A percentile compares a stretch with the other conserved stretches of the same genome.
phyloP scores from a whole-genome alignment of 2,113 vertebrate genomes.

The Physeter macrocephalus region DNA sequence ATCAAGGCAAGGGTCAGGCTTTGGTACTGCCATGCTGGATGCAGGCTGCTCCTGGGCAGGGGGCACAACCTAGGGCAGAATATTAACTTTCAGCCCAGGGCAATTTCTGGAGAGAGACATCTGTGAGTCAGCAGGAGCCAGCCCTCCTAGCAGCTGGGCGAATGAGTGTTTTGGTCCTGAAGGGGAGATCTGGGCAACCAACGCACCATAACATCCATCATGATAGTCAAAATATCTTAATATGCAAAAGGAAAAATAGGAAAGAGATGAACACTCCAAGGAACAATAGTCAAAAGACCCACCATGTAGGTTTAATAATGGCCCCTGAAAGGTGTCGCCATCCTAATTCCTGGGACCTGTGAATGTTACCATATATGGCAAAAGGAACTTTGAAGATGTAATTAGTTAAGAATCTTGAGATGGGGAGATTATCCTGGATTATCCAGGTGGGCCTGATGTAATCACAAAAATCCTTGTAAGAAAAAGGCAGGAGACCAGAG shows the following conservation, averaged over 20 bases:
- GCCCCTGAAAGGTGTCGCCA: neutral
- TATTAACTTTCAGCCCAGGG: neutral
- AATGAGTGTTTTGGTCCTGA: neutral
- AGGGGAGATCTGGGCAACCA: neutral
- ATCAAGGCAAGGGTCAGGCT: neutral
- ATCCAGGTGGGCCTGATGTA: too few species aligned
- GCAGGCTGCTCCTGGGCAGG: neutral
- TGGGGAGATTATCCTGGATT: neutral
- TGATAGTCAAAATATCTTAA: neutral
- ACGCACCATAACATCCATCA: neutral
- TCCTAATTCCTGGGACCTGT: neutral
- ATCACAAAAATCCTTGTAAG: neutral
- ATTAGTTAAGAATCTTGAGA: neutral
- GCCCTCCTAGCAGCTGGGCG: neutral
- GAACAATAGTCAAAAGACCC: neutral
- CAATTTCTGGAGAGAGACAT: neutral
- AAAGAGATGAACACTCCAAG: neutral
- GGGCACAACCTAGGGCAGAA: neutral
- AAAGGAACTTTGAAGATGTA: neutral
- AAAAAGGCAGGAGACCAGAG: neutral
- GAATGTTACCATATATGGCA: neutral
- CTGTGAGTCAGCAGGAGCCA: neutral
- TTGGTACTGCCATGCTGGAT: neutral
- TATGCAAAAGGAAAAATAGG: neutral
- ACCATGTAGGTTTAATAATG: neutral